Base-by-base conservation (phyloP, 1,140 invertebrate genomes). In the Drosophila funebris region DNA sequence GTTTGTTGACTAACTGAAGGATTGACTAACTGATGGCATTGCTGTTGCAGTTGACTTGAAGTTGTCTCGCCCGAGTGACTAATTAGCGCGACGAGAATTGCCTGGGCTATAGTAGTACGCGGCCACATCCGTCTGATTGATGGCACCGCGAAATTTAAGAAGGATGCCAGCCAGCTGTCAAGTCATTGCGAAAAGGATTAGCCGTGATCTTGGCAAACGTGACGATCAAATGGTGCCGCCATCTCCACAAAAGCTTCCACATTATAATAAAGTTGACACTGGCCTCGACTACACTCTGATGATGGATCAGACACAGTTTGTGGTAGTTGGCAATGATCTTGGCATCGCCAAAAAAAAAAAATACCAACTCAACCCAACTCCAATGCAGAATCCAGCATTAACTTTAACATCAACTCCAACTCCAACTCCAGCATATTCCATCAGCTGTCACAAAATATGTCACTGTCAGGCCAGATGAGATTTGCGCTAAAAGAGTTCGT, bases 131-230 rank as follows among this genome's bases (percentile, higher is more conserved):
- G 83, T 48, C 88, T 90, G 90, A 90, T 90, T 90, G 90, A 90
- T 90, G 90, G 90, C 89, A 90, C 82, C 89, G 90, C 84, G 82
- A 90, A 90, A 90, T 90, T 87, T 88, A 90, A 90, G 90, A 90
- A 90, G 83, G 80, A 78, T 80, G 79, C 74, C 69, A 70, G 72
- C 62, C 84, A 87, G 78, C 89, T 90, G 90, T 90, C 90, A 90
- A 90, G 90, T 90, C 82, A 78, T 87, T 89, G 90, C 81, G 90
- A 90, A 90, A 90, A 90, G 90, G 90, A 90, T 90, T 90, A 90
- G 89, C 70, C 43, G 13, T 13, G 33, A 36, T 36, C 33, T 27
- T 27, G 22, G 61, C 67, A 73, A 54, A 76, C 50, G 63, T 46
- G 46, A 62, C 46, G 67, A 90, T 90, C 90, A 90, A 90, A 90